Base-by-base conservation (phyloP, 2,888 invertebrate species). In the Zootermopsis nevadensis region DNA sequence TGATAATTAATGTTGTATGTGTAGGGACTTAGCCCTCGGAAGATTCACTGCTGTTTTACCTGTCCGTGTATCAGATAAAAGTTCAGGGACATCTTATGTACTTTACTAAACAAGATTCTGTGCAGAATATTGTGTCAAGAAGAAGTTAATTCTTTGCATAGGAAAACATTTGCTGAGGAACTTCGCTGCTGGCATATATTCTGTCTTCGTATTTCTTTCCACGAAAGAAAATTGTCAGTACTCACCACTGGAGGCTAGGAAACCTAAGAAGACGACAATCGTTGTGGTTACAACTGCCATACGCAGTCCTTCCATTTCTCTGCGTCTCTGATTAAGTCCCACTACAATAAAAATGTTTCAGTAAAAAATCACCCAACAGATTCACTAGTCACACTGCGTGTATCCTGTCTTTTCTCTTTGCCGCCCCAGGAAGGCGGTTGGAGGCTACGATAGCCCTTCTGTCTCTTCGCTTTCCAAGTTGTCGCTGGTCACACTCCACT, bases 161-260 rank as follows among this genome's bases (percentile, higher is more conserved):
- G 8, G 2, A 27, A 27, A 7, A 12, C 12, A 60, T n/a, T 60
- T 27, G 8, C 12, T 60, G 60, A 27, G 2, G 2, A 27, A 27
- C n/a, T 60, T n/a, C 60, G n/a, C 27, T 60, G 60, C 2, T 12
- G 15, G 60, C 60, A 4, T 60, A 6, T 4, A 6, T 24, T 53
- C 53, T 4, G 8, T 24, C 15, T 19, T 60, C 60, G 7, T 27
- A 7, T 12, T 27, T 27, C 60, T 10, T 8, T n/a, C 12, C 3
- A n/a, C 22, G 22, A 19, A 55, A 22, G 55, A 12, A 55, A 55
- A 12, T 2, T 55, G n/a, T 42, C 55, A 10, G 27, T 35, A 80
- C 84, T 80, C 72, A 84, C 84, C 84, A 60, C 79, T 84, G 24
- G 82, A 53, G 15, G 84, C 77, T 38, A 84, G 82, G 69, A 84